Evolutionary conservation across 2,888 invertebrate species (phyloP).

Genomic region (Argyra leucocephala): DNA sequence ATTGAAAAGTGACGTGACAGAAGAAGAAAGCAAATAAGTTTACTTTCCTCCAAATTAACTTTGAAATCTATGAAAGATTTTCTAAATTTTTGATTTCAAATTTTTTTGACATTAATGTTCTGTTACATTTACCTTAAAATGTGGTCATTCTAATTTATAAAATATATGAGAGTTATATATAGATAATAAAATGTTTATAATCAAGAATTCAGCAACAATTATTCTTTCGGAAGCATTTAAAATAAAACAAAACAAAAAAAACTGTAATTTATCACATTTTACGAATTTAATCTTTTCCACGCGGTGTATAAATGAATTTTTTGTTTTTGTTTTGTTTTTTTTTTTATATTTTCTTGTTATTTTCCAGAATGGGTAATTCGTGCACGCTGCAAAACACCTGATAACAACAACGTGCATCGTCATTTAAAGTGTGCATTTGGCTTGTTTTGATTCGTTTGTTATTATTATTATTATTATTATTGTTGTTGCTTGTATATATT

Average conservation of each 20-base stretch:
- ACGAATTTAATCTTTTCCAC: slow-evolving; percentile 15
- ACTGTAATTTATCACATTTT: slow-evolving; percentile 18
- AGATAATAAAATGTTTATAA: not conserved
- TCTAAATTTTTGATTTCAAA: too few relatives aligned
- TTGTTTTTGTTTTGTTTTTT: too few relatives aligned
- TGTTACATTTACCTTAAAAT: too few relatives aligned
- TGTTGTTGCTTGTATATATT: not conserved
- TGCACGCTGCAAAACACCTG: slow-evolving; percentile 21
- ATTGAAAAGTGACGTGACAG: too few relatives aligned
- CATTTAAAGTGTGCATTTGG: slow-evolving; percentile 17
- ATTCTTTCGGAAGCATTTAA: slow-evolving; percentile 11
- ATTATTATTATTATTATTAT: not conserved
- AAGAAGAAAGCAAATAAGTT: too few relatives aligned
- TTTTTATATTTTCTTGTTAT: too few relatives aligned
- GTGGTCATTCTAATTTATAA: too few relatives aligned
- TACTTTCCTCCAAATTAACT: too few relatives aligned
- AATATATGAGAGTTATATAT: not conserved
- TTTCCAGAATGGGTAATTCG: slow-evolving; percentile 17
- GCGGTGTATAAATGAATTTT: slow-evolving; percentile 18
- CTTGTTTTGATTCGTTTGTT: too few relatives aligned
- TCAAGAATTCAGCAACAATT: not conserved
- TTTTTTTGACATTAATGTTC: too few relatives aligned
- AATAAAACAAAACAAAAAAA: not conserved
- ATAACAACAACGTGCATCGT: slow-evolving; percentile 19
- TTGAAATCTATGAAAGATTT: too few relatives aligned